Evolutionary conservation across 2,888 invertebrate species (phyloP).

Genomic region (Caenorhabditis uteleia): DNA sequence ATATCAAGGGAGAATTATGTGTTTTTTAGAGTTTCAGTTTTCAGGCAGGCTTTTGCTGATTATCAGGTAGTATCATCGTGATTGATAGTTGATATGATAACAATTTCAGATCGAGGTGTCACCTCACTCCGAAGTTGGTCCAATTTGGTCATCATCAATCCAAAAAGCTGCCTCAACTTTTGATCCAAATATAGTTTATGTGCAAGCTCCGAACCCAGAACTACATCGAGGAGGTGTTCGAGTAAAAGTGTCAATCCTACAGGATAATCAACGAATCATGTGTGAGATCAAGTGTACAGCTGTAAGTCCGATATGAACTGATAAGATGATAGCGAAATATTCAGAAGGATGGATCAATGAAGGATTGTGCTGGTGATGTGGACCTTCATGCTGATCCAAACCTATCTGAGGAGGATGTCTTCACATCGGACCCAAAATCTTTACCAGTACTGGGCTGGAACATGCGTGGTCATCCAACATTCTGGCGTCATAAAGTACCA

Average conservation of each 20-base stretch:
- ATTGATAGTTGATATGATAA: not conserved
- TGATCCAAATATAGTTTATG: slow-evolving; percentile 63
- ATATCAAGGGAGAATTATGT: slow-evolving; percentile 52
- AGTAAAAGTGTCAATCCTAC: slow-evolving; percentile 37
- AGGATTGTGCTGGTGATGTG: slow-evolving; percentile 46
- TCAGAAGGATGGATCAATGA: slow-evolving; percentile 55
- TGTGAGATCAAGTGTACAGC: slow-evolving; percentile 43
- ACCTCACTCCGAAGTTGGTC: slow-evolving; percentile 46
- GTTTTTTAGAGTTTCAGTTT: slow-evolving; percentile 63
- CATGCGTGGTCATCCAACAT: slow-evolving; percentile 63
- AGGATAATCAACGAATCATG: slow-evolving; percentile 23
- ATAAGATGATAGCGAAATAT: not conserved
- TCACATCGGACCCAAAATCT: slow-evolving; percentile 44
- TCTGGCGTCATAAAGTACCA: slow-evolving; percentile 64
- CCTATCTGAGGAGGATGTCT: slow-evolving; percentile 58
- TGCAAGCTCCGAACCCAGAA: slow-evolving; percentile 54
- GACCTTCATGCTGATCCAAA: slow-evolving; percentile 52
- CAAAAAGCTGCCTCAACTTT: slow-evolving; percentile 60
- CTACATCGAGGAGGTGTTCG: slow-evolving; percentile 37
- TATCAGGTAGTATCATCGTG: slow-evolving; percentile 16
- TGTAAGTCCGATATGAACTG: slow-evolving; percentile 11
- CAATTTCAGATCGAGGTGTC: slow-evolving; percentile 58
- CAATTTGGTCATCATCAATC: slow-evolving; percentile 59
- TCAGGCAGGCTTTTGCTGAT: slow-evolving; percentile 11
- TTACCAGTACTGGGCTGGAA: slow-evolving; percentile 65